Conservation (phyloP, 2,888 invertebrate species). For the Ashinkailepas kermadecensis region DNA sequence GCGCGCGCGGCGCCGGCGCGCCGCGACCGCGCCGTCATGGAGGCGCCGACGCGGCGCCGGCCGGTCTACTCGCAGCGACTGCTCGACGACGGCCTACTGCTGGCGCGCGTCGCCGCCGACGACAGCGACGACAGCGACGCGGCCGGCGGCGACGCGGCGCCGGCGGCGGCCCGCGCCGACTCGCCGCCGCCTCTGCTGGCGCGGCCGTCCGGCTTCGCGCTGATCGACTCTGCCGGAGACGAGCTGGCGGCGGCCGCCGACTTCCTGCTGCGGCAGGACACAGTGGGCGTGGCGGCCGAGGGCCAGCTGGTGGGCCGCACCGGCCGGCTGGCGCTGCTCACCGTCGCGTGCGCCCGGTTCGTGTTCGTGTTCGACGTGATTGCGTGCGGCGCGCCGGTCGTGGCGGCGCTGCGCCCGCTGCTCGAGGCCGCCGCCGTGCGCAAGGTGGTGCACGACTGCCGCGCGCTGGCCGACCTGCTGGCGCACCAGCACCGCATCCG, state of each 20-base stretch:
- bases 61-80: background rate
- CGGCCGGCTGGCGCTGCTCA: background rate
- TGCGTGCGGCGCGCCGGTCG: background rate
- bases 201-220: background rate
- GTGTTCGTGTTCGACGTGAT: background rate
- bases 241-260: background rate
- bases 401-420: background rate
- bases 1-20: background rate
- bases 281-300: background rate
- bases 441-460: conserved; percentile 13
- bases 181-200: background rate
- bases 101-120: background rate
- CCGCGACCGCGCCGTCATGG: background rate
- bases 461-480: background rate
- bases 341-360: background rate
- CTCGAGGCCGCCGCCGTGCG: background rate
- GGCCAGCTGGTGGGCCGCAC: background rate
- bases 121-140: background rate
- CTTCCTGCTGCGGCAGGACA: background rate
- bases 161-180: background rate
- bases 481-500: background rate
- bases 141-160: background rate
- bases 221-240: background rate
- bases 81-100: conserved; percentile 1
- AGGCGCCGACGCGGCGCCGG: background rate